Percentiles rank a stretch among this genome's conserved stretches.
Conservation (phyloP, 2,888 invertebrate genomes). For the Phasia obesa region DNA sequence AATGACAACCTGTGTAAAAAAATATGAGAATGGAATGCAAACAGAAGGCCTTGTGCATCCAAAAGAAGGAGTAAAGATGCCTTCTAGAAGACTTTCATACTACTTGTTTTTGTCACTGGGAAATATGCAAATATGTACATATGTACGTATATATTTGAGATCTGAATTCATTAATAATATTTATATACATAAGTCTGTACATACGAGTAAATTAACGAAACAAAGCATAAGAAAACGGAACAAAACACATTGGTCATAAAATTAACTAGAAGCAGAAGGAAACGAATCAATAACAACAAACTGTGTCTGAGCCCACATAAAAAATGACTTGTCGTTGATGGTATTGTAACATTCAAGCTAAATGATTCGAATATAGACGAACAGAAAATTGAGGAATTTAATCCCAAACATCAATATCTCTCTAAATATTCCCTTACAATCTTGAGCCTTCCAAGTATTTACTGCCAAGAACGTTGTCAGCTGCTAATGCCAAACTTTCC, state of each 20-base stretch:
- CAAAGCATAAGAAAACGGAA: background rate
- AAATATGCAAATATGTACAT: no score
- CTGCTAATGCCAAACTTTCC: slow-evolving; percentile 49
- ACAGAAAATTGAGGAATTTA: slow-evolving; percentile 49
- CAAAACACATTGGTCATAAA: slow-evolving; percentile 1
- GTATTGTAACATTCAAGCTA: slow-evolving; percentile 24
- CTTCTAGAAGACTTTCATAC: no score
- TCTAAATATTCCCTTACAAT: slow-evolving; percentile 14
- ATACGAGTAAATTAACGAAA: background rate
- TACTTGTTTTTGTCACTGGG: no score
- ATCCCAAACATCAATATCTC: slow-evolving; percentile 57
- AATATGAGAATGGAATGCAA: no score
- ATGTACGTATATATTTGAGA: no score
- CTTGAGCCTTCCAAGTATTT: background rate
- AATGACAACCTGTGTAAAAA: no score
- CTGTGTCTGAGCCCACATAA: slow-evolving; percentile 34
- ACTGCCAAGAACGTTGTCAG: slow-evolving; percentile 43
- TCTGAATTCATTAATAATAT: no score
- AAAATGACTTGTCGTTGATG: slow-evolving; percentile 37
- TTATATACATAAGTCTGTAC: background rate
- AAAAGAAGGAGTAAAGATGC: no score
- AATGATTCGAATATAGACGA: background rate
- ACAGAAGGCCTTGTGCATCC: no score
- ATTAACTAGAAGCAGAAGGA: slow-evolving; percentile 12
- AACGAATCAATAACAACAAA: slow-evolving; percentile 21